Conservation (phyloP, 2,888 invertebrate genomes). For the Coelinius sp. region DNA sequence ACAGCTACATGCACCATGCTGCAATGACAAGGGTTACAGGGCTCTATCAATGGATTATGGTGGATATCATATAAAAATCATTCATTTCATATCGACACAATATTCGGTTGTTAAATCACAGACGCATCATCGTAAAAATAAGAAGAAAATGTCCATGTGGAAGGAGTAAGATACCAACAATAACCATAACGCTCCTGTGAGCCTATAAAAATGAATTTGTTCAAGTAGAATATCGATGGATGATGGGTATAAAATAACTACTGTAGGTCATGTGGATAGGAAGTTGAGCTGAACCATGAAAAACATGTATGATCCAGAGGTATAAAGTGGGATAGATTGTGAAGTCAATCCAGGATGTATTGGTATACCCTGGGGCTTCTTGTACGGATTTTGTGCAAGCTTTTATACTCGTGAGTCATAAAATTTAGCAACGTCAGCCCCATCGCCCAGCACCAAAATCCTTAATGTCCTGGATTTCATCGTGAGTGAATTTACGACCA, state of each 20-base stretch:
- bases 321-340: constrained; percentile 2
- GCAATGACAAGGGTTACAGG: constrained; percentile 52
- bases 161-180: background rate
- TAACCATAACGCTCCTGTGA: background rate
- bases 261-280: background rate
- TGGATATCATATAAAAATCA: background rate
- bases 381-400: background rate
- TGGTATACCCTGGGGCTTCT: background rate
- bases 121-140: background rate
- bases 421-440: constrained; percentile 17
- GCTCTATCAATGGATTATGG: constrained; percentile 20
- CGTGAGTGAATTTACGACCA: constrained; percentile 31
- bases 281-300: background rate
- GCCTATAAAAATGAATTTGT: background rate
- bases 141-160: background rate
- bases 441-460: background rate
- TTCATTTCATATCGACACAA: constrained; percentile 1
- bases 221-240: constrained; percentile 15
- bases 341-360: background rate
- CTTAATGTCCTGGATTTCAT: constrained; percentile 5
- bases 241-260: constrained; percentile 13
- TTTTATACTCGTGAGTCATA: constrained; percentile 5
- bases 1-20: constrained; percentile 64
- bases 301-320: background rate
- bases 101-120: constrained; percentile 22